phyloP scores from a whole-genome alignment of 2,113 vertebrate genomes.

The Semnornis frantzii region DNA sequence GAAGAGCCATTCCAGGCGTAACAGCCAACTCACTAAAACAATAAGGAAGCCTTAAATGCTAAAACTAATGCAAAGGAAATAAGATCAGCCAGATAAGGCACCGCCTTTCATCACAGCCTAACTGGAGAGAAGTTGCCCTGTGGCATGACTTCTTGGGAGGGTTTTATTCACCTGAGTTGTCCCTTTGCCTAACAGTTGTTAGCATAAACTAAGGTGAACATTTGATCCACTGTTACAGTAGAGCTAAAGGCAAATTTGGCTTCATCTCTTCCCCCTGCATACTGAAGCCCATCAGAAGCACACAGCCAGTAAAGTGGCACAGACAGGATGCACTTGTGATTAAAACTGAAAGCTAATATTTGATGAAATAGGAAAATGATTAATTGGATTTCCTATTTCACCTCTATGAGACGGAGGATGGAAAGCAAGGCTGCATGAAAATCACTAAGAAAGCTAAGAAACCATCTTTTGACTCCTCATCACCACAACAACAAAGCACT shows the following conservation, averaged over 20 bases:
- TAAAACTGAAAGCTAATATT: not conserved
- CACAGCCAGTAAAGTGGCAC: not conserved
- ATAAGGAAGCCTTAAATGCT: not conserved
- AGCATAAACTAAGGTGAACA: not conserved
- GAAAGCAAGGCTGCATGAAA: not conserved
- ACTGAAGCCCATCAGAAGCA: not conserved
- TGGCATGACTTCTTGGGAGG: not conserved
- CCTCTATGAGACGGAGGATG: not conserved
- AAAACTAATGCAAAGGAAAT: not conserved
- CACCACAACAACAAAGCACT: not conserved
- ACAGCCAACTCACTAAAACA: not conserved
- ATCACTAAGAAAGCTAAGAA: not conserved
- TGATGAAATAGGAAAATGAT: not conserved
- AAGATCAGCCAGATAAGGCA: not conserved
- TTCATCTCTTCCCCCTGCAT: not conserved
- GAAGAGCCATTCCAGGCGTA: not conserved
- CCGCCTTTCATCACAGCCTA: not conserved
- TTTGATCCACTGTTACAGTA: not conserved
- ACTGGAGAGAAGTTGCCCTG: rapidly evolving
- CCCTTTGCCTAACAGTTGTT: not conserved
- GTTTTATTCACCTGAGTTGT: not conserved
- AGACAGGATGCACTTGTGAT: not conserved
- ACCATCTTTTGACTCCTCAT: not conserved
- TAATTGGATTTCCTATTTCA: not conserved
- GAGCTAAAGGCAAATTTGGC: not conserved